Evolutionary conservation across 2,888 invertebrate genomes (phyloP), one percentile per base, ranked within the genome.

Genomic region (Disparrhopalites patrizii): DNA sequence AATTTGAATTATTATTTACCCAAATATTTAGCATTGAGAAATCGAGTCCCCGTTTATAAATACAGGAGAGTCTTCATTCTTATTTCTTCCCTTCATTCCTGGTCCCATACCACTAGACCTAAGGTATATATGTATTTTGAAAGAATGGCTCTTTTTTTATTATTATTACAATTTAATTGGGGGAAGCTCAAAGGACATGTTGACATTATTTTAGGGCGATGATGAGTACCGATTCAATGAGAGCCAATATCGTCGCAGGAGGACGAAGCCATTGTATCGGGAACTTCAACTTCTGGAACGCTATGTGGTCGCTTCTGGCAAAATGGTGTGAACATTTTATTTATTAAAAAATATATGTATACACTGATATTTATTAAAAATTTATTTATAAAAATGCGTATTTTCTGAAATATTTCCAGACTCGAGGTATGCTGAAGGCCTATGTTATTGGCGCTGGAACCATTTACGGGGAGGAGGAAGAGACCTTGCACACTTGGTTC

Each of bases 401-500:
- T 18, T 27, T 31, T 20, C 4, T 25, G 28, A 40, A 56, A 18
- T 27, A 23, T 57, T 25, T 52, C 13, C 27, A 70, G 70, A 72
- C 74, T 7, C 62, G 61, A 15, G 74, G 74, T 5, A 72, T 71
- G 68, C 28, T 82, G 51, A 81, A 79, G 73, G 80, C 81, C 0
- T 76, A 81, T 56, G 85, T 87, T n/a, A 77, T 88, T 27, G 83
- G 83, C 50, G 78, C 83, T 13, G 87, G 87, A 1, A 77, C 85
- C 18, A 84, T 84, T 1, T 88, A 87, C 70, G 87, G 87, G 0
- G 83, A 82, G 10, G 82, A 81, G 43, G 84, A 88, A 76, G 83
- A 84, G 40, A 80, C 82, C n/a, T 78, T 88, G 1, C 83, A 82
- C 70, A 84, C 83, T 76, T 83, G 86, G 77, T 88, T 87, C 76